Evolutionary conservation across 2,797 vertebrate genomes (phyloP).

Genomic region (Mareca penelope): DNA sequence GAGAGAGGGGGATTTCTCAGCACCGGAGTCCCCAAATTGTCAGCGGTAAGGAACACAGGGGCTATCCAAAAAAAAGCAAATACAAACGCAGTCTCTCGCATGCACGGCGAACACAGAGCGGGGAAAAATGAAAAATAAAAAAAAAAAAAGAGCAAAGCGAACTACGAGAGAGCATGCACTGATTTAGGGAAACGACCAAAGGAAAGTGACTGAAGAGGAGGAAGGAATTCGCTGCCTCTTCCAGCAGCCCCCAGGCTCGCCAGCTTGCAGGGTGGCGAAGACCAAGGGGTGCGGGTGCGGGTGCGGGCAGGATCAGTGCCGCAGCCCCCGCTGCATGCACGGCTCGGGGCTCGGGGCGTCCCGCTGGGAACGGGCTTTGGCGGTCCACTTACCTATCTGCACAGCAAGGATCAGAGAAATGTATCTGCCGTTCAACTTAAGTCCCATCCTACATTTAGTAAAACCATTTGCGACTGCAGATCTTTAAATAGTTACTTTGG

Average conservation of each 20-base stretch:
- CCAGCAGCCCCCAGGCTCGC: not conserved
- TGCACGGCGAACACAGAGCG: not conserved
- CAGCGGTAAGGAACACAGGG: not conserved
- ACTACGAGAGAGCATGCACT: not conserved
- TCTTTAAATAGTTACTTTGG: slow-evolving; percentile 87
- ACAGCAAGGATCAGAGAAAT: slow-evolving; percentile 90
- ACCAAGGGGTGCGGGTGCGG: not conserved
- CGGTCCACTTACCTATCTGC: slow-evolving; percentile 86
- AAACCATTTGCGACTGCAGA: slow-evolving; percentile 89
- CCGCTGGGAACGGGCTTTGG: slow-evolving; percentile 14
- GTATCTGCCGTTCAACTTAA: slow-evolving; percentile 91
- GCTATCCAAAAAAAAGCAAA: slow-evolving; percentile 9
- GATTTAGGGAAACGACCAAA: not conserved
- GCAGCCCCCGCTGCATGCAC: not conserved
- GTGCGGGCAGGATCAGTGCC: not conserved
- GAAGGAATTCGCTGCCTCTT: not conserved
- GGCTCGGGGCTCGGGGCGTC: slow-evolving; percentile 3
- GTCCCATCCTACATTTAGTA: slow-evolving; percentile 94
- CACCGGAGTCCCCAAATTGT: not conserved
- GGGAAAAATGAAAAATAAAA: not conserved
- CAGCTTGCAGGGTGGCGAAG: not conserved
- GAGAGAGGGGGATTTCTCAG: not conserved
- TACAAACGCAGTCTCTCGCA: not conserved
- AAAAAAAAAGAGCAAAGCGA: not conserved
- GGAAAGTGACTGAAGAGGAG: not conserved